Conservation (phyloP, 64 coral and sea anemone species). For the Montipora efflorescens region DNA sequence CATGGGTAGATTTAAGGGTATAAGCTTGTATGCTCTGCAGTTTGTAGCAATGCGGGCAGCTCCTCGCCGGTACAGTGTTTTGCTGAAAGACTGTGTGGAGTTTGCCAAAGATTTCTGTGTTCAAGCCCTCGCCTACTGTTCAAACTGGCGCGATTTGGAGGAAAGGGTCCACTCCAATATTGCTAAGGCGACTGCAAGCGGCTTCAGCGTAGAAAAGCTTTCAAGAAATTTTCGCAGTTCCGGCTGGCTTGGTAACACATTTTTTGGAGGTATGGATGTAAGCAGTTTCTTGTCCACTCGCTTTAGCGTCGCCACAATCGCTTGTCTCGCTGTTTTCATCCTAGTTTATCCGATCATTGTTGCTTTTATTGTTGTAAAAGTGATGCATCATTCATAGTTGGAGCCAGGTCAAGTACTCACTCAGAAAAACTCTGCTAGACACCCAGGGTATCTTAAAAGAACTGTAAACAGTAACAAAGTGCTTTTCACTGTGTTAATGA, state of each 20-base stretch:
- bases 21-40: constrained; percentile 56
- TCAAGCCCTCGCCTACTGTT: constrained; percentile 68
- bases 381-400: not conserved
- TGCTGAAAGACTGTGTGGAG: constrained; percentile 90
- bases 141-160: constrained; percentile 73
- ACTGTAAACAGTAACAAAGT: no score
- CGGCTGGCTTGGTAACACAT: constrained; percentile 75
- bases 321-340: constrained; percentile 33
- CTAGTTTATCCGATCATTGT: constrained; percentile 67
- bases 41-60: constrained; percentile 83
- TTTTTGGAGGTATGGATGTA: constrained; percentile 73
- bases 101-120: constrained; percentile 89
- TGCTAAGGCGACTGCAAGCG: constrained; percentile 77
- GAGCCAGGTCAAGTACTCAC: no score
- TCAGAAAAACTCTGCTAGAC: no score
- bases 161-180: constrained; percentile 72
- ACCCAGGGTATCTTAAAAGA: no score
- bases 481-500: no score
- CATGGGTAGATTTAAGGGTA: constrained; percentile 75
- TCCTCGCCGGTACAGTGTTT: constrained; percentile 60
- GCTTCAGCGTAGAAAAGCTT: constrained; percentile 79
- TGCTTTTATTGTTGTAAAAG: constrained; percentile 7
- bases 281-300: constrained; percentile 46
- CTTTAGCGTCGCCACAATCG: not conserved
- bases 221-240: constrained; percentile 73